Conservation (phyloP, 2,113 vertebrate species). For the Willisornis vidua region DNA sequence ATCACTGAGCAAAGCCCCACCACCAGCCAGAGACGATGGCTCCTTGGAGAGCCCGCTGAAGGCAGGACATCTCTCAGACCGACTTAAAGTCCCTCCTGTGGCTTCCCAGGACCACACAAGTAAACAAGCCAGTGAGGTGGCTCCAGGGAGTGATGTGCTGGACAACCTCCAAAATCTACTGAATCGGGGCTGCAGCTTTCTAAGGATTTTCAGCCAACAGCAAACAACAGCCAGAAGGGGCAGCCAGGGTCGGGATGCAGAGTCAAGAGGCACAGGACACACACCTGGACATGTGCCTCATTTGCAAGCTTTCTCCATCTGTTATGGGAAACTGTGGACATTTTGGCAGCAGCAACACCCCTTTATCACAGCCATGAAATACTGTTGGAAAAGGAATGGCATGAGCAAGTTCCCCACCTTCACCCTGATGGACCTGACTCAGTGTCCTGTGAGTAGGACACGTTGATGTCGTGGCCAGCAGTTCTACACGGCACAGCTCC, state of each 20-base stretch:
- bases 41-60: neutral
- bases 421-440: neutral
- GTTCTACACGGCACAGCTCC: neutral
- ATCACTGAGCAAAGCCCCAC: neutral
- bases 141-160: neutral
- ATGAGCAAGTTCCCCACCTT: accelerated
- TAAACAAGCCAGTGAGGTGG: neutral
- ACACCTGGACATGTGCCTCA: accelerated
- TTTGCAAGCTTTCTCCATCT: neutral
- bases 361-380: neutral
- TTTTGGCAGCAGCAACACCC: neutral
- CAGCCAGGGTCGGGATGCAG: accelerated
- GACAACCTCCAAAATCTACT: neutral
- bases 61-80: neutral
- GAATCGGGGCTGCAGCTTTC: neutral
- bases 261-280: neutral
- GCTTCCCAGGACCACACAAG: neutral
- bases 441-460: neutral
- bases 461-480: neutral
- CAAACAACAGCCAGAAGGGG: neutral
- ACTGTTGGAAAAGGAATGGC: neutral
- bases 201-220: neutral
- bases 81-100: neutral
- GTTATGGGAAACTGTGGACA: neutral
- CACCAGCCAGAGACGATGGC: neutral